Evolutionary conservation across 2,888 invertebrate species (phyloP).

Genomic region (Anodontia alba): DNA sequence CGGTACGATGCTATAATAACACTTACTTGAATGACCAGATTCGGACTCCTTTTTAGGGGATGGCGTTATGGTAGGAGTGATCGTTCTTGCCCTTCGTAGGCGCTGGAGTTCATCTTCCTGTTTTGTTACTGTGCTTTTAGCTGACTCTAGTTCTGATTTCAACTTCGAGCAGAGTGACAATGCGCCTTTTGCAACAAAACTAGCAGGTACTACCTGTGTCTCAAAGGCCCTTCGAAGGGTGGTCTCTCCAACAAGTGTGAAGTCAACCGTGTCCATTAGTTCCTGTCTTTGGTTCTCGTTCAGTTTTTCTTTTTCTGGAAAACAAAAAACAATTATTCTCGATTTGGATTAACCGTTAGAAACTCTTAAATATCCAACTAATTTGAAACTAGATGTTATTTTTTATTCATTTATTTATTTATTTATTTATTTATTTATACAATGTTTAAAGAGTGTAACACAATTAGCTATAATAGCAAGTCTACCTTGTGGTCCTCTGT

Average conservation of each 20-base stretch:
- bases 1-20: no score
- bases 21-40: slow-evolving; percentile 57
- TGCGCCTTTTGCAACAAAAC: slow-evolving; percentile 79
- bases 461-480: no score
- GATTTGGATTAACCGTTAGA: no score
- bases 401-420: no score
- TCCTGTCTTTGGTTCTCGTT: slow-evolving; percentile 71
- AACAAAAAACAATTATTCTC: slow-evolving; percentile 7
- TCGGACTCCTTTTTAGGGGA: slow-evolving; percentile 50
- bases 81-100: slow-evolving; percentile 53
- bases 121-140: slow-evolving; percentile 73
- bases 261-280: slow-evolving; percentile 78
- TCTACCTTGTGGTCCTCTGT: no score
- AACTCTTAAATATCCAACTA: no score
- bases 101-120: slow-evolving; percentile 78
- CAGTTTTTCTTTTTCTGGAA: slow-evolving; percentile 75
- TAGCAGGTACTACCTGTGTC: slow-evolving; percentile 78
- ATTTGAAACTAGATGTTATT: no score
- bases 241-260: slow-evolving; percentile 78
- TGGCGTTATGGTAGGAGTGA: slow-evolving; percentile 56
- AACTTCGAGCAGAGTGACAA: slow-evolving; percentile 78
- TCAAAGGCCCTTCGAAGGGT: slow-evolving; percentile 78
- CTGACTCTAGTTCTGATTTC: slow-evolving; percentile 76
- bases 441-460: no score
- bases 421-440: no score